Conservation (phyloP, 2,888 invertebrate species). For the Panzeria rudis region DNA sequence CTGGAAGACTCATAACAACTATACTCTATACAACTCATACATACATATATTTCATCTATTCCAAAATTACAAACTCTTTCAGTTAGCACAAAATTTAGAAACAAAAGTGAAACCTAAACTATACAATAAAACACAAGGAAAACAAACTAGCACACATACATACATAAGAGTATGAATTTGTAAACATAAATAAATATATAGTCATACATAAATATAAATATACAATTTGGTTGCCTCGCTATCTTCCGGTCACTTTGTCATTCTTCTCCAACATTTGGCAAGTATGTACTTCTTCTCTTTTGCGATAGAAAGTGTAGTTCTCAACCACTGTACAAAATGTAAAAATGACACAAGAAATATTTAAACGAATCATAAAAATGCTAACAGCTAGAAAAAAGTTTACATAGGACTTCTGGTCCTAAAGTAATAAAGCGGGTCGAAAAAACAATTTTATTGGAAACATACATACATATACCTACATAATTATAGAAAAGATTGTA, state of each 20-base stretch:
- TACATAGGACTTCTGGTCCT: neutral
- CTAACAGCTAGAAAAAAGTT: slow-evolving; percentile 10
- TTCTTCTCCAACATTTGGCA: slow-evolving; percentile 79
- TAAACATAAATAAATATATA: neutral
- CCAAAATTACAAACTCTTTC: slow-evolving; percentile 12
- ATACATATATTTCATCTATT: neutral
- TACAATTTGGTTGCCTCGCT: slow-evolving; percentile 43
- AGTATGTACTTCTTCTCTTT: slow-evolving; percentile 43
- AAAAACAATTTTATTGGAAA: slow-evolving; percentile 46
- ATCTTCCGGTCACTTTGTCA: slow-evolving; percentile 82
- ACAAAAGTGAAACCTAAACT: slow-evolving; percentile 41
- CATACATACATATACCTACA: neutral
- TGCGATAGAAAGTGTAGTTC: neutral
- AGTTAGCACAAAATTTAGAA: neutral
- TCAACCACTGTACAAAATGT: neutral
- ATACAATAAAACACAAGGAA: neutral
- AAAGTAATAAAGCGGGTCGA: neutral
- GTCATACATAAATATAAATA: neutral
- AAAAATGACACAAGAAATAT: neutral
- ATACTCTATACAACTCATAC: neutral
- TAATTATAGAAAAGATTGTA: neutral
- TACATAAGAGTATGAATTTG: neutral
- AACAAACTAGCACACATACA: slow-evolving; percentile 1
- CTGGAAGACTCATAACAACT: slow-evolving; percentile 6
- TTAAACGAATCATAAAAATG: neutral